Conservation (phyloP, 2,888 invertebrate species). For the Rosalia funebris region DNA sequence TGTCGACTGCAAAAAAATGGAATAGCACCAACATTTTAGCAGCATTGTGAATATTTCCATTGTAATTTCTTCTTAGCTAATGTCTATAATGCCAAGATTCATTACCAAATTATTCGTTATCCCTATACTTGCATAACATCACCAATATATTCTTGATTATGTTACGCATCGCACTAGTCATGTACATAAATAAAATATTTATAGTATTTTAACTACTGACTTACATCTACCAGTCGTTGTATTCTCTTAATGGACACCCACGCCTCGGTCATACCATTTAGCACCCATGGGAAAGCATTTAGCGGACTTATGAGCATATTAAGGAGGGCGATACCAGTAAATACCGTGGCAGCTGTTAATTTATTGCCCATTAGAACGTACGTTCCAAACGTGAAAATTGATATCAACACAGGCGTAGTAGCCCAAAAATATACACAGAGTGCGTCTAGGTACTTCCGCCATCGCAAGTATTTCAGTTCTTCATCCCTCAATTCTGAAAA, state of each 20-base stretch:
- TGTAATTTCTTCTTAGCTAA: no score
- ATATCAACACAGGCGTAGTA: slow-evolving; percentile 92
- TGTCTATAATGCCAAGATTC: no score
- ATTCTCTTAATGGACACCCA: slow-evolving; percentile 93
- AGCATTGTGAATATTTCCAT: no score
- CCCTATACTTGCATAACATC: no score
- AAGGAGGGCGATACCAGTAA: slow-evolving; percentile 92
- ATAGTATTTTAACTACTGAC: slow-evolving; percentile 47
- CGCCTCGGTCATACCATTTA: slow-evolving; percentile 95
- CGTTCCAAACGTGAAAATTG: slow-evolving; percentile 83
- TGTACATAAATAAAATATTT: no score
- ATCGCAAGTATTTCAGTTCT: slow-evolving; percentile 82
- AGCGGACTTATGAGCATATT: slow-evolving; percentile 96
- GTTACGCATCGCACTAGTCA: no score
- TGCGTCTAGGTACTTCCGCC: slow-evolving; percentile 95
- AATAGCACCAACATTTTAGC: no score
- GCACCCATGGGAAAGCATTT: slow-evolving; percentile 98
- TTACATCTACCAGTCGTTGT: slow-evolving; percentile 81
- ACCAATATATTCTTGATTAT: no score
- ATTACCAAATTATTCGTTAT: no score
- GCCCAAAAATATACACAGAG: slow-evolving; percentile 99
- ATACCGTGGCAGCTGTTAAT: slow-evolving; percentile 89
- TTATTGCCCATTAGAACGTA: slow-evolving; percentile 81
- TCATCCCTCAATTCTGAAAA: slow-evolving; percentile 71
- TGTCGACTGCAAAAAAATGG: no score